phyloP scores from a whole-genome alignment of 2,113 vertebrate species.

The Bothrops jararaca region DNA sequence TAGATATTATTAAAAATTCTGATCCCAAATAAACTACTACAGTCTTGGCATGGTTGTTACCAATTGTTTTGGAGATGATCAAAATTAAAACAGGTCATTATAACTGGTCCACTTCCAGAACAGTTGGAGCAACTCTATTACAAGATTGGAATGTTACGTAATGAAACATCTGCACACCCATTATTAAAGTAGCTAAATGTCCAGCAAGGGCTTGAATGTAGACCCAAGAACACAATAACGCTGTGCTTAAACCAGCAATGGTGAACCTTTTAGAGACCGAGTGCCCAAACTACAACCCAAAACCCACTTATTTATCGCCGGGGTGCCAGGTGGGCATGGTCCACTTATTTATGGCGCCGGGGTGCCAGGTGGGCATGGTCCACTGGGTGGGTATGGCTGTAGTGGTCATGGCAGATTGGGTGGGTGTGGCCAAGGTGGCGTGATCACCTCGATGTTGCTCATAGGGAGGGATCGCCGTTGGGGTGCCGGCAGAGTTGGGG shows the following conservation, averaged over 20 bases:
- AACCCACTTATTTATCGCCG: too few species aligned
- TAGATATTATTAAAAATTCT: not conserved
- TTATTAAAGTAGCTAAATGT: not conserved
- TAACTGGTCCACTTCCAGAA: not conserved
- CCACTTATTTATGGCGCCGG: too few species aligned
- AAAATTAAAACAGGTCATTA: not conserved
- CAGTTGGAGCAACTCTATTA: not conserved
- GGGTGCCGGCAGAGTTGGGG: too few species aligned
- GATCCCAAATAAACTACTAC: not conserved
- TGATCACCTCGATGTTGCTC: too few species aligned
- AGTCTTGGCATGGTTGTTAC: not conserved
- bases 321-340: too few species aligned
- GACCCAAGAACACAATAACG: not conserved
- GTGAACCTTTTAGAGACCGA: too few species aligned
- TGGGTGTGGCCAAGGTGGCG: too few species aligned
- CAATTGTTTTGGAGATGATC: not conserved
- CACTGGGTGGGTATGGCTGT: too few species aligned
- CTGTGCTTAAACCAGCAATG: not conserved
- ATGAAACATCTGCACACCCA: not conserved
- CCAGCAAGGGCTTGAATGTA: not conserved
- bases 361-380: too few species aligned
- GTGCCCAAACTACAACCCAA: too few species aligned
- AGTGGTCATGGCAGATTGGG: too few species aligned
- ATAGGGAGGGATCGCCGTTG: too few species aligned
- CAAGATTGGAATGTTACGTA: not conserved